Conservation (phyloP, 2,113 vertebrate species). For the Columba janthina region DNA sequence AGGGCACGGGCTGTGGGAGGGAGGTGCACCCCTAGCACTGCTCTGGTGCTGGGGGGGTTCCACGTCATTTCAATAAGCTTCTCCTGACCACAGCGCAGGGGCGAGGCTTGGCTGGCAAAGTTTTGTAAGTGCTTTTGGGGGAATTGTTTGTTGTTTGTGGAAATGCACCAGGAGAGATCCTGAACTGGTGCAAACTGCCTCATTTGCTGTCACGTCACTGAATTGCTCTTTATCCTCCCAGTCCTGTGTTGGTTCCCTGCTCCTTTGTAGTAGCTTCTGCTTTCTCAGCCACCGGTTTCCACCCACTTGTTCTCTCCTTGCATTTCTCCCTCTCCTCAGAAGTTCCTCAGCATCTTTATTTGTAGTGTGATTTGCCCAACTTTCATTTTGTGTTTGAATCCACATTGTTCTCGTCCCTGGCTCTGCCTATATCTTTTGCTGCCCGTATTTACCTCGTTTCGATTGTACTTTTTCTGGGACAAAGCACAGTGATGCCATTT, state of each 20-base stretch:
- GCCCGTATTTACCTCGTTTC: background rate
- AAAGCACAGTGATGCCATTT: background rate
- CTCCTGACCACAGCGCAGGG: background rate
- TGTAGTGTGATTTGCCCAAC: background rate
- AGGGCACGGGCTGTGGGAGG: accelerated
- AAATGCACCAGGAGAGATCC: background rate
- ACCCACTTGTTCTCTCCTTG: accelerated
- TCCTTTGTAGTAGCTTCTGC: accelerated
- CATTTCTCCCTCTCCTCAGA: background rate
- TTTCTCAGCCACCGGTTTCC: background rate
- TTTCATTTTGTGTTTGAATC: background rate
- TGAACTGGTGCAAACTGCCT: background rate
- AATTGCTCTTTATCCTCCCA: background rate
- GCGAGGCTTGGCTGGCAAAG: background rate
- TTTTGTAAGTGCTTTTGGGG: background rate
- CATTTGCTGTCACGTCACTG: no score
- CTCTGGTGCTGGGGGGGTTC: background rate
- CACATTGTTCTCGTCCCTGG: background rate
- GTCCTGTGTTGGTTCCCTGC: background rate
- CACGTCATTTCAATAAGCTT: background rate
- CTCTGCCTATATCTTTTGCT: background rate
- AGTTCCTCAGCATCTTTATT: background rate
- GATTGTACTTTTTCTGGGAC: background rate
- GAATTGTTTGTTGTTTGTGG: background rate
- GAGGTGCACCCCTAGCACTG: accelerated